Conservation (phyloP, 2,797 vertebrate genomes). For the Iguana delicatissima region DNA sequence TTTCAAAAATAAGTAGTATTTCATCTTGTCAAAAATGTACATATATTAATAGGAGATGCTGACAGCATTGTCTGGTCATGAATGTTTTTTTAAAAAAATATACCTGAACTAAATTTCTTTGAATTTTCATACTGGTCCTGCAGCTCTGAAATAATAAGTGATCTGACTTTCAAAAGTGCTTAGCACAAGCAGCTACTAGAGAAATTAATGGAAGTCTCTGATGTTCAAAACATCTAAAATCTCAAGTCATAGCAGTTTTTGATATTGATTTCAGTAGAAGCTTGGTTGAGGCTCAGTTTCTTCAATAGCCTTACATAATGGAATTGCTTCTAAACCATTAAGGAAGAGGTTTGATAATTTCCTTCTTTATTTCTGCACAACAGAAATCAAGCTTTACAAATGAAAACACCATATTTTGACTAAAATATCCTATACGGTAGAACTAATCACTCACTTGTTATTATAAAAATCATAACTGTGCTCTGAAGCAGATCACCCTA, state of each 20-base stretch:
- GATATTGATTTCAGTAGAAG: background rate
- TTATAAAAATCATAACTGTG: background rate
- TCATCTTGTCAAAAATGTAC: background rate
- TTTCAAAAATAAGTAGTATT: background rate
- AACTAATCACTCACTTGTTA: background rate
- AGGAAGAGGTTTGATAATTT: background rate
- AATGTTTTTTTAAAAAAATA: background rate
- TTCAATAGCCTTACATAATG: background rate
- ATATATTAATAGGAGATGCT: background rate
- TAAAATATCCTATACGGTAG: background rate
- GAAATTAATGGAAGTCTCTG: conserved; percentile 38
- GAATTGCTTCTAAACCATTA: background rate
- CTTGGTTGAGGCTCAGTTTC: background rate
- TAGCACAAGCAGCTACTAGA: conserved; percentile 31
- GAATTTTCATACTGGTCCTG: conserved; percentile 13
- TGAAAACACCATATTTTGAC: accelerated
- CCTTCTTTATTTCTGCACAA: background rate
- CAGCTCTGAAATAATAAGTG: background rate
- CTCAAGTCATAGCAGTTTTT: conserved; percentile 8
- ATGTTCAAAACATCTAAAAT: conserved; percentile 40
- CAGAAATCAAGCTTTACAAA: accelerated
- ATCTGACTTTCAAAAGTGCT: conserved; percentile 34
- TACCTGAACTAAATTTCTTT: background rate
- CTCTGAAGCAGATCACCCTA: background rate
- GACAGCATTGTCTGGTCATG: background rate